These are phyloP conservation scores for Melanostigma gelatinosum DNA, from an alignment of 2,113 vertebrate species.

Conservation along the genomic window DNA sequence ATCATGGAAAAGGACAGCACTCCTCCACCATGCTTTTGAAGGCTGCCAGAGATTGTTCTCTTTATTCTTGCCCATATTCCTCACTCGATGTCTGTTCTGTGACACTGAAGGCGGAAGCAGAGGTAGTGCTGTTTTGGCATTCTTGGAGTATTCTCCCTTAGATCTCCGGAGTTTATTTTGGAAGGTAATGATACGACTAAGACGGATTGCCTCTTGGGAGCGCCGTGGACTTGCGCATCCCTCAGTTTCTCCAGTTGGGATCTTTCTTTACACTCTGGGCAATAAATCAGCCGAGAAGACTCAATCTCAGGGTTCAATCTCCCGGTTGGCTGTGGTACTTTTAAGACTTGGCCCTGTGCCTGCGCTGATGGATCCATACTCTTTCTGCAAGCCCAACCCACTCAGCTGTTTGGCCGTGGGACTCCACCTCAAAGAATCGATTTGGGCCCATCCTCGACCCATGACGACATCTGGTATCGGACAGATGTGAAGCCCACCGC, in stretches of 20 bases:
- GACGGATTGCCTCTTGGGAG: constrained; percentile 41
- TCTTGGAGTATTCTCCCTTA: background rate
- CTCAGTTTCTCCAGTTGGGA: constrained; percentile 24
- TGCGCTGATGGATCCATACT: constrained; percentile 37
- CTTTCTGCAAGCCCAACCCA: constrained; percentile 36
- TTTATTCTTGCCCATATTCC: background rate
- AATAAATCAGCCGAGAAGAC: constrained; percentile 60
- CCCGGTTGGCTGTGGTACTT: constrained; percentile 26
- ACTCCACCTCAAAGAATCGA: constrained; percentile 56
- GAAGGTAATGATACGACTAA: constrained; percentile 32
- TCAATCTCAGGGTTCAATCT: constrained; percentile 44
- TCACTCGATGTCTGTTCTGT: background rate
- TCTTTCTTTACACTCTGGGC: constrained; percentile 28
- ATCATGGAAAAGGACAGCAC: background rate
- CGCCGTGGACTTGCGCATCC: constrained; percentile 7
- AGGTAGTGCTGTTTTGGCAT: background rate
- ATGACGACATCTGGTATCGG: constrained; percentile 53
- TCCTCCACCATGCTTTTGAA: background rate
- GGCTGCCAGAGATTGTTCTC: background rate
- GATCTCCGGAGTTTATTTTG: constrained; percentile 39
- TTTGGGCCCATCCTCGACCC: constrained; percentile 37
- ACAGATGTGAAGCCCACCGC: constrained; percentile 18
- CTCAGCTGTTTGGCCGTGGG: constrained; percentile 57
- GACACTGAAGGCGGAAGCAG: background rate
- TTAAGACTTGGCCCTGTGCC: constrained; percentile 43